Evolutionary conservation across 2,888 invertebrate species (phyloP), one percentile per base, ranked within the genome.

Genomic region (Hirtodrosophila alboralis): DNA sequence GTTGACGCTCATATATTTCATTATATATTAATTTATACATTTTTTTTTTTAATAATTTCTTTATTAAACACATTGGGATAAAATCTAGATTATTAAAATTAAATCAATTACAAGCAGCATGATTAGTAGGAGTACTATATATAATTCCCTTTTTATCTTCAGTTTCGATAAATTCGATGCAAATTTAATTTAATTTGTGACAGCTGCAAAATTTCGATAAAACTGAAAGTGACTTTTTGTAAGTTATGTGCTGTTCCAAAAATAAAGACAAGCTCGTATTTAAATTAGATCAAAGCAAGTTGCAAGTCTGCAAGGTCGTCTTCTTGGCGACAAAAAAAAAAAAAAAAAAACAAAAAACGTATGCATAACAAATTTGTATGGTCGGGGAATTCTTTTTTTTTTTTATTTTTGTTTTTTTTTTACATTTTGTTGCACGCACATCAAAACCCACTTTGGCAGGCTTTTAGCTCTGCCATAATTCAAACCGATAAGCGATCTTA

Each of bases 401-500:
- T 21, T 21, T 21, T 21, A 5, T 21, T 21, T 3, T 21, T 21
- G 18, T 21, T 21, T 3, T 21, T 21, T 21, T 3, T 21, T 21
- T 21, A 5, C 5, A 8, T 6, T 6, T 23, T 23, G 4, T 1
- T 45, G 27, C 45, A 40, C 45, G 23, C 54, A 51, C 33, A 63
- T 57, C 53, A 66, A 70, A 68, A 69, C 57, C 51, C 57, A 70
- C 84, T 73, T 67, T 81, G 71, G 81, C 81, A 84, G 77, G 81
- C 81, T 81, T 81, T 81, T 81, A 86, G 69, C 86, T 84, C 77
- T 74, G 77, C 84, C 81, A 86, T 81, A 81, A 84, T 80, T 81
- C 84, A 86, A 81, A 28, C 36, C 76, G 81, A 81, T 81, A 86
- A 86, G 77, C 71, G 85, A 81, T 81, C 81, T 81, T 84, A 81